A percentile compares a stretch with the other conserved stretches of the same genome.
These are phyloP conservation scores for Scolanthus callimorphus DNA, from an alignment of 92 coral and sea anemone genomes.

Conservation along the genomic window DNA sequence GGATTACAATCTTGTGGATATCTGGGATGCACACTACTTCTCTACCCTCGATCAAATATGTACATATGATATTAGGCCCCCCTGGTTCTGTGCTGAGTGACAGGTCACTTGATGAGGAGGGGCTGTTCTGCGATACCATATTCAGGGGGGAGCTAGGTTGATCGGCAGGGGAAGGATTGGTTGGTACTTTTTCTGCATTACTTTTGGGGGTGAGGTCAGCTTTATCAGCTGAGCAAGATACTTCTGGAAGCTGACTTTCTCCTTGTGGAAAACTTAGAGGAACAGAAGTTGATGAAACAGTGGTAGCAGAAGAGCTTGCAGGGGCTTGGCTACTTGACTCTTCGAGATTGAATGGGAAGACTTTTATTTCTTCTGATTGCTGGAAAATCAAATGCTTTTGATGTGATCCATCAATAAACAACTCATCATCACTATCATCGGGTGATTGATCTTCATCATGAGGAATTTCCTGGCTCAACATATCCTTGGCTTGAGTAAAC, in stretches of 20 bases:
- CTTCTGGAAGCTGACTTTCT: no score
- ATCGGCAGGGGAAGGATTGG: background rate
- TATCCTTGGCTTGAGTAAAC: background rate
- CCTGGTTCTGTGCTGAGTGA: constrained; percentile 5
- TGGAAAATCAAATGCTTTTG: no score
- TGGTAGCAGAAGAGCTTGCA: background rate
- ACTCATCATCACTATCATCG: background rate
- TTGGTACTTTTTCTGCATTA: no score
- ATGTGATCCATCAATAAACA: background rate
- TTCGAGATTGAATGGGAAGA: no score
- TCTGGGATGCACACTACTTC: constrained; percentile 82
- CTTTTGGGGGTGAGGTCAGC: no score
- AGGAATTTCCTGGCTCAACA: background rate
- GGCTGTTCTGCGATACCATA: constrained; percentile 1
- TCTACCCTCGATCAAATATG: constrained; percentile 50
- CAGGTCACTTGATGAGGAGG: constrained; percentile 15
- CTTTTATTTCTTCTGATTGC: no score
- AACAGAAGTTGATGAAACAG: background rate
- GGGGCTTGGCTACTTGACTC: background rate
- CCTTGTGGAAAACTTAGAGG: background rate
- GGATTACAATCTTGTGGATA: constrained; percentile 69
- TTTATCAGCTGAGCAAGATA: background rate
- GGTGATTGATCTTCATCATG: background rate
- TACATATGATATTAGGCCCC: constrained; percentile 36
- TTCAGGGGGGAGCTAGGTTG: background rate